Percentiles rank a stretch among this genome's conserved stretches.
These are phyloP conservation scores for Pseudopipra pipra DNA, from an alignment of 2,113 vertebrate genomes.

Conservation along the genomic window DNA sequence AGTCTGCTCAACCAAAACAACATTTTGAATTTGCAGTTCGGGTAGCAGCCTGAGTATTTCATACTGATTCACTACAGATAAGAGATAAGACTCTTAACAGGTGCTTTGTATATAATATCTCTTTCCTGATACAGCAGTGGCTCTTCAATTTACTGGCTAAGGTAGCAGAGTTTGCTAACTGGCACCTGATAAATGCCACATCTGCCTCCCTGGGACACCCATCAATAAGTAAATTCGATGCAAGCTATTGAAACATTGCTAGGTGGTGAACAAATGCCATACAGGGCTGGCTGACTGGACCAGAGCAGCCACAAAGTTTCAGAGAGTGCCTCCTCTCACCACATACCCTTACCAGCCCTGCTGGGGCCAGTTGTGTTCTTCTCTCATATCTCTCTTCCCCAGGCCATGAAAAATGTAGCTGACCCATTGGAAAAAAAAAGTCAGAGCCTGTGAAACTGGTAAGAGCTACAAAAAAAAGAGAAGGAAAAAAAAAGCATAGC, in stretches of 20 bases:
- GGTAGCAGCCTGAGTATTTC: neutral
- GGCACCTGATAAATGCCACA: neutral
- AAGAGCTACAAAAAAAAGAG: neutral
- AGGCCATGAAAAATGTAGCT: neutral
- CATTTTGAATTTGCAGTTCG: neutral
- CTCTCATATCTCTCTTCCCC: neutral
- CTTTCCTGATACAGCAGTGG: neutral
- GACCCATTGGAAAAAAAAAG: neutral
- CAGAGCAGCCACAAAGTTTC: neutral
- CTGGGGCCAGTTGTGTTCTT: accelerated
- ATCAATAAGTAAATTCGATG: neutral
- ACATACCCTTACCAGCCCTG: neutral
- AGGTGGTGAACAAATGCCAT: neutral
- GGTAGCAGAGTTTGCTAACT: neutral
- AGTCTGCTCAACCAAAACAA: neutral
- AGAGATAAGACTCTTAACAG: constrained; percentile 8
- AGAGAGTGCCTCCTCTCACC: neutral
- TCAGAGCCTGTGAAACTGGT: neutral
- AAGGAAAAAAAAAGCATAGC: neutral
- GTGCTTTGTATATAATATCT: neutral
- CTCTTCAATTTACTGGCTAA: neutral
- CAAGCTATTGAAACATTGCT: neutral
- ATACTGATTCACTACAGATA: neutral
- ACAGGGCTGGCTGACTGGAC: neutral
- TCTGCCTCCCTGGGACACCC: neutral